Base-by-base conservation (phyloP, 2,113 vertebrate genomes). In the Brevimyrus niger region DNA sequence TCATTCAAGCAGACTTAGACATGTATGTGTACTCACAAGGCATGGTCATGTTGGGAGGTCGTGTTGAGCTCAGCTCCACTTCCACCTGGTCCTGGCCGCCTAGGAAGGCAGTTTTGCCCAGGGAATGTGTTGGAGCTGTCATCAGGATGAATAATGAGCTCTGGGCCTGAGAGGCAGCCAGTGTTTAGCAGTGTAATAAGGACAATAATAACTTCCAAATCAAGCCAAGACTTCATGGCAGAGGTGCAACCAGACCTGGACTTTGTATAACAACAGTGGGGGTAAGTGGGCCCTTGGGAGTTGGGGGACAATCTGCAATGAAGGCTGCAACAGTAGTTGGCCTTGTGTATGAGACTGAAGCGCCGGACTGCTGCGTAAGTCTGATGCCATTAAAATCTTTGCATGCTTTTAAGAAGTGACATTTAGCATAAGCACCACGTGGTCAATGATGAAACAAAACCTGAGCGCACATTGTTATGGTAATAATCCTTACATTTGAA, bases 181-280 rank as follows among this genome's bases (percentile, higher is more conserved):
- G 91, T 90, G 90, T 92, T 90, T 88, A 55, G 90, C 89, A 88
- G 80, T 92, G 89, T 90, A 46, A 89, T 31, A 86, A 82, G 87
- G 90, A 91, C 86, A 89, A 92, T 92, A 91, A 93, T 91, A 89
- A 88, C 87, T 53, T 89, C 69, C 48, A 88, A 86, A 91, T 93
- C 89, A 86, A 87, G 89, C 89, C 89, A 85, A 84, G 51, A 69
- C 73, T 92, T 89, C 88, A 90, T 89, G 80, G 42, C 80, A 91
- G 91, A 50, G 88, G 85, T 89, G 90, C 90, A 90, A 92, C 90
- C 90, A 92, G 92, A 93, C 87, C 90, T 88, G 90, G 90, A 89
- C 91, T 92, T 91, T 92, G 90, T 91, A 69, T 90, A 90, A 90
- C 86, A 90, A 88, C 73, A 89, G 91, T 90, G 90, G 91, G 92